phyloP scores from a whole-genome alignment of 2,797 vertebrate genomes.

The Gymnoscopelus braueri region DNA sequence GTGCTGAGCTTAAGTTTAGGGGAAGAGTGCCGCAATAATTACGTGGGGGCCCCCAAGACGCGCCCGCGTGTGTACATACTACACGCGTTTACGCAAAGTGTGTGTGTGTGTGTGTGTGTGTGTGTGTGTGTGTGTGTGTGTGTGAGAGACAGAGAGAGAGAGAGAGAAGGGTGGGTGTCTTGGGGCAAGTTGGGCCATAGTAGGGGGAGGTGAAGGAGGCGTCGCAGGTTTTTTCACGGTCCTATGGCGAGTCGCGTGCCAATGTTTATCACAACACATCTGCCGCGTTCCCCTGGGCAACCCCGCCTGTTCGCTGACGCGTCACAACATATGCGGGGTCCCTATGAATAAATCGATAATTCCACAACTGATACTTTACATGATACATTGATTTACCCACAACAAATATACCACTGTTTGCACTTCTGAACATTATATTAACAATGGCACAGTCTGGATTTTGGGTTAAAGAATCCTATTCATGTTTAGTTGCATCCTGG shows the following conservation, averaged over 20 bases:
- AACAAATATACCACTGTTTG: constrained; percentile 25
- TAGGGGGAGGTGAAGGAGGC: constrained; percentile 38
- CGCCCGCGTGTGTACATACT: constrained; percentile 35
- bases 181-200: neutral
- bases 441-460: no score
- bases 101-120: constrained; percentile 39
- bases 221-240: constrained; percentile 22
- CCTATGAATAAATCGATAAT: constrained; percentile 60
- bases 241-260: constrained; percentile 76
- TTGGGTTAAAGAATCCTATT: no score
- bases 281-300: constrained; percentile 60
- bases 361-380: constrained; percentile 50
- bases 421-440: no score
- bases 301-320: constrained; percentile 53
- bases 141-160: constrained; percentile 13
- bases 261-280: constrained; percentile 79
- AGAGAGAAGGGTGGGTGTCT: constrained; percentile 26
- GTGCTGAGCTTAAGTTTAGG: constrained; percentile 72
- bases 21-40: constrained; percentile 77
- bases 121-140: constrained; percentile 36
- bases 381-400: constrained; percentile 40
- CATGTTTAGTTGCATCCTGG: no score
- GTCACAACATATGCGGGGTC: constrained; percentile 52
- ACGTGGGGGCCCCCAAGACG: constrained; percentile 65
- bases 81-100: constrained; percentile 19